A percentile compares a stretch with the other conserved stretches of the same genome.
These are phyloP conservation scores for Gallirallus australis DNA, from an alignment of 2,797 vertebrate species.

Conservation along the genomic window DNA sequence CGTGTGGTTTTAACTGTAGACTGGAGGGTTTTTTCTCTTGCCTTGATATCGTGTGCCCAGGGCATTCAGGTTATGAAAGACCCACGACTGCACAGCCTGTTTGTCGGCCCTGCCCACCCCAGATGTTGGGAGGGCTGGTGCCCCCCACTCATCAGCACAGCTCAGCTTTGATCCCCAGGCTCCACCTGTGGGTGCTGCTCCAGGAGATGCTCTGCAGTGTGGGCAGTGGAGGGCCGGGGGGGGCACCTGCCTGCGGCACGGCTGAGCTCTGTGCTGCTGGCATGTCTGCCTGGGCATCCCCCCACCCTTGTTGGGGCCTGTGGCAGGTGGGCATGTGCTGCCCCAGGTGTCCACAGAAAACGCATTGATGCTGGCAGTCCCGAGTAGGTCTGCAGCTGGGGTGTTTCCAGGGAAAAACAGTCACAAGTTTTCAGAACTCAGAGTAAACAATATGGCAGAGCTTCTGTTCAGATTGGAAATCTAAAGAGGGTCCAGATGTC, in stretches of 20 bases:
- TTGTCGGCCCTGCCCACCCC: background rate
- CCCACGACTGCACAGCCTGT: fast-evolving
- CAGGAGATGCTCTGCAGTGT: background rate
- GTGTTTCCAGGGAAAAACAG: background rate
- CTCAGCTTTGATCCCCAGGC: background rate
- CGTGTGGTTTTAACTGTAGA: background rate
- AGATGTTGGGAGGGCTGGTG: background rate
- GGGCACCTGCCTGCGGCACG: fast-evolving
- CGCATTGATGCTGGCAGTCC: background rate
- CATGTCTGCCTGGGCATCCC: fast-evolving
- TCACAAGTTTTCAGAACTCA: background rate
- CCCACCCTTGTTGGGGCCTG: fast-evolving
- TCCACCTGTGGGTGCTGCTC: background rate
- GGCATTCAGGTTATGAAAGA: background rate
- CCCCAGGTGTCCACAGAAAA: background rate
- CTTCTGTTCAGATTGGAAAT: background rate
- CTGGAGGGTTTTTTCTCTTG: background rate
- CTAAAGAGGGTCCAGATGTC: background rate
- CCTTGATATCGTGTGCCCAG: background rate
- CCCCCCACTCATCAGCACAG: fast-evolving
- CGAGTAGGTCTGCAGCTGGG: background rate
- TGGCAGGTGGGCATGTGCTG: fast-evolving
- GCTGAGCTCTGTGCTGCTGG: background rate
- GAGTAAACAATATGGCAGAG: too few relatives aligned
- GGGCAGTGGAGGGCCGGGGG: background rate